phyloP scores from a whole-genome alignment of 2,797 vertebrate species.

The Mormyrus hasselquistii region DNA sequence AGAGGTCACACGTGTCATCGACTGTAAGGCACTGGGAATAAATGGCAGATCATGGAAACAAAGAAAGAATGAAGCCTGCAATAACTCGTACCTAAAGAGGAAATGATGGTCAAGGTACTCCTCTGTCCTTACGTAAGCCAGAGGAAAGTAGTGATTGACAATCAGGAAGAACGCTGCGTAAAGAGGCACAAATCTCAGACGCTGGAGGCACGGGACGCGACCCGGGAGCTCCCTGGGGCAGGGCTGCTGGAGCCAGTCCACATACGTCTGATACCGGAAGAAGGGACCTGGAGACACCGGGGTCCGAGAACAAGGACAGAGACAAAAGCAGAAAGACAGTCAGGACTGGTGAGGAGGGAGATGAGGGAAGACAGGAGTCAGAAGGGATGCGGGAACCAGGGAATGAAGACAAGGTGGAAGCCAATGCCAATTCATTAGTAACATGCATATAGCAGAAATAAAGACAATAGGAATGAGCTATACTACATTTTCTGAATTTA shows the following conservation, averaged over 20 bases:
- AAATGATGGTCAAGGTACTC: slow-evolving; percentile 69
- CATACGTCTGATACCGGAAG: slow-evolving; percentile 78
- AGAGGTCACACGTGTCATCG: not conserved
- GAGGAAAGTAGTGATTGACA: slow-evolving; percentile 71
- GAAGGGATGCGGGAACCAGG: not conserved
- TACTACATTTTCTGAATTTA: not conserved
- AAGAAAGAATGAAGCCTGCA: not conserved
- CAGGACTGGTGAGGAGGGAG: not conserved
- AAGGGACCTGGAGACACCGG: slow-evolving; percentile 71
- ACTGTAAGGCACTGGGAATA: not conserved
- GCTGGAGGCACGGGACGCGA: slow-evolving; percentile 66
- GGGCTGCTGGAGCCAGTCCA: slow-evolving; percentile 78
- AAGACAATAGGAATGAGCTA: not conserved
- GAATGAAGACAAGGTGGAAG: not conserved
- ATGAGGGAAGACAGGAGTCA: not conserved
- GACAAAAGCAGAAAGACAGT: slow-evolving; percentile 18
- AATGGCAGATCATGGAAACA: not conserved
- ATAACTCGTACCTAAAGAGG: slow-evolving; percentile 59
- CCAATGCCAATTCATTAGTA: not conserved
- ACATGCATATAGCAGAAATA: not conserved
- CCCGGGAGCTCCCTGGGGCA: slow-evolving; percentile 62
- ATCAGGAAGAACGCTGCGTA: slow-evolving; percentile 71
- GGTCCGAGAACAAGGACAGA: not conserved
- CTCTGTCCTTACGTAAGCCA: slow-evolving; percentile 69
- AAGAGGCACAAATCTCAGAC: slow-evolving; percentile 68